phyloP scores from a whole-genome alignment of 2,113 vertebrate species.

The Rhegmatorhina hoffmannsi region DNA sequence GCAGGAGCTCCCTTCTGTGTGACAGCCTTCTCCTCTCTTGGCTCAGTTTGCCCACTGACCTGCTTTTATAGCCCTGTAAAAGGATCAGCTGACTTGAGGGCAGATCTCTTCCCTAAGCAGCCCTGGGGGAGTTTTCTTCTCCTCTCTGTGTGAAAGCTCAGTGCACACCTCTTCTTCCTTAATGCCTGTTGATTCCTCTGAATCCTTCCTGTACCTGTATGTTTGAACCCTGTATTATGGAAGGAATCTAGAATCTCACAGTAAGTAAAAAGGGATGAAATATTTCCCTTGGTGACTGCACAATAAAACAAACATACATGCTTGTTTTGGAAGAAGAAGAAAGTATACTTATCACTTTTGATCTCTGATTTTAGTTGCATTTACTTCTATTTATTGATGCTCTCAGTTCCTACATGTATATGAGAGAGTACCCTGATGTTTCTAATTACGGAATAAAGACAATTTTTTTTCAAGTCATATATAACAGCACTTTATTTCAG shows the following conservation, averaged over 20 bases:
- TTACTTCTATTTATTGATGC: neutral
- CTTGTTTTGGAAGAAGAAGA: neutral
- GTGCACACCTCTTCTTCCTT: neutral
- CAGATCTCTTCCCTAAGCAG: slow-evolving; percentile 3
- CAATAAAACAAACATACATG: neutral
- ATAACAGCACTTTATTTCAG: neutral
- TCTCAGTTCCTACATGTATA: neutral
- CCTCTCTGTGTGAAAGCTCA: neutral
- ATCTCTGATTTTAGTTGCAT: neutral
- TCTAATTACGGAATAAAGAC: neutral
- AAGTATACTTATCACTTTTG: neutral
- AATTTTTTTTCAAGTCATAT: neutral
- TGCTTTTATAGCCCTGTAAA: slow-evolving; percentile 54
- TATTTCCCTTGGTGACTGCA: neutral
- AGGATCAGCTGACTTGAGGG: slow-evolving; percentile 37
- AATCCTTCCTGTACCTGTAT: neutral
- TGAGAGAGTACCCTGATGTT: neutral
- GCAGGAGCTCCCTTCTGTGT: slow-evolving; percentile 52
- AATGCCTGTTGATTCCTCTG: neutral
- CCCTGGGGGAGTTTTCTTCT: neutral
- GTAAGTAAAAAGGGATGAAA: neutral
- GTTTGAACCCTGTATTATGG: neutral
- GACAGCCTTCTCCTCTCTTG: slow-evolving; percentile 43
- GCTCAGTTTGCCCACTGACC: slow-evolving; percentile 30
- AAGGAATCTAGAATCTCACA: neutral